phyloP scores from a whole-genome alignment of 2,797 vertebrate genomes.

The Linurgus olivaceus region DNA sequence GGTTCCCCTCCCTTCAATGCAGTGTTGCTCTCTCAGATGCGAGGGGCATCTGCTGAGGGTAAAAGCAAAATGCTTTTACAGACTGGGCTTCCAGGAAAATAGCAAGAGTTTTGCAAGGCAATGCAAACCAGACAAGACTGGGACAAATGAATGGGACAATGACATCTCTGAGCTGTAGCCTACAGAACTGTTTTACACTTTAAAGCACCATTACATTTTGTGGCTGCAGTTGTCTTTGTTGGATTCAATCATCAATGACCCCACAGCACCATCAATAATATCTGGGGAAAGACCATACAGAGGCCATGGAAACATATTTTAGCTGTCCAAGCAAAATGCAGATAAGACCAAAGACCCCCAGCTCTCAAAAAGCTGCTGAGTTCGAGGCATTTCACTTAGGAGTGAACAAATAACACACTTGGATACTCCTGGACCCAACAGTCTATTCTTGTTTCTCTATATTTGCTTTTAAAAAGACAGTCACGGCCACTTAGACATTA shows the following conservation, averaged over 20 bases:
- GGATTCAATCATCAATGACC: neutral
- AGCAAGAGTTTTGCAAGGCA: neutral
- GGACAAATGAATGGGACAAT: neutral
- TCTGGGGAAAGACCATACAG: neutral
- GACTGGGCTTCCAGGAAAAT: neutral
- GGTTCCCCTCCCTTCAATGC: neutral
- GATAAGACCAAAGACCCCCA: neutral
- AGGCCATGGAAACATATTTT: neutral
- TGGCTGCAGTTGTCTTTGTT: neutral
- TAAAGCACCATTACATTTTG: neutral
- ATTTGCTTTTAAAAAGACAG: neutral
- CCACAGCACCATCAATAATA: neutral
- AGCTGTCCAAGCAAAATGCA: neutral
- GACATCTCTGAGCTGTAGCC: neutral
- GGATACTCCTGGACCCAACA: neutral
- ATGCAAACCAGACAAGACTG: neutral
- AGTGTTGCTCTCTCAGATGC: neutral
- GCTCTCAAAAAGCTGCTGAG: neutral
- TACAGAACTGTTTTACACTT: neutral
- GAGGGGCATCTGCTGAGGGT: neutral
- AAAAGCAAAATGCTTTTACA: neutral
- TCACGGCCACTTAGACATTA: conserved; percentile 24
- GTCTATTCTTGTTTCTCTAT: neutral
- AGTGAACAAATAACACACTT: neutral
- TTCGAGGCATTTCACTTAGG: neutral